Percentiles rank a stretch among this genome's conserved stretches.
These are phyloP conservation scores for Pygoscelis antarcticus DNA, from an alignment of 2,113 vertebrate genomes.

Conservation along the genomic window DNA sequence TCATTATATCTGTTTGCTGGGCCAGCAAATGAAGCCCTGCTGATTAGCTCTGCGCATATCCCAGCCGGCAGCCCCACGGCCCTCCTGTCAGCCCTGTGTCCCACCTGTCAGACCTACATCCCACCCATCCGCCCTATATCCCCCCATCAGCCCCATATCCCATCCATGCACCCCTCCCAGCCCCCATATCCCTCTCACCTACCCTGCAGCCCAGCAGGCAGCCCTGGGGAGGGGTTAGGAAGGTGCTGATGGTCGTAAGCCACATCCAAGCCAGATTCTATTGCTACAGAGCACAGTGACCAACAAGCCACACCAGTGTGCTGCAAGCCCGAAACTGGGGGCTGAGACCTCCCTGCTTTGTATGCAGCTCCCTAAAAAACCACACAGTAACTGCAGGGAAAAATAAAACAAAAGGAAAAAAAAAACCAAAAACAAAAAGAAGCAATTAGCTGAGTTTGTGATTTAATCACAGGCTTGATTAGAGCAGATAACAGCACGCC, in stretches of 20 bases:
- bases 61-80: background rate
- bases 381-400: background rate
- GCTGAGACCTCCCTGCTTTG: background rate
- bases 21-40: background rate
- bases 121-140: background rate
- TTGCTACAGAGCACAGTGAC: background rate
- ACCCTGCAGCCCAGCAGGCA: background rate
- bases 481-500: background rate
- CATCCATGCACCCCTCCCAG: background rate
- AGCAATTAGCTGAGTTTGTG: background rate
- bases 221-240: background rate
- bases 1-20: background rate
- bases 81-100: background rate
- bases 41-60: background rate
- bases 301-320: background rate
- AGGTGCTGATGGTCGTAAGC: background rate
- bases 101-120: background rate
- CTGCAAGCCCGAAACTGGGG: accelerated
- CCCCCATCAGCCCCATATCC: background rate
- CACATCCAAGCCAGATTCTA: background rate
- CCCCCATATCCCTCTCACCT: background rate
- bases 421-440: accelerated
- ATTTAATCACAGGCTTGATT: background rate
- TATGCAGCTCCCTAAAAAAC: background rate
- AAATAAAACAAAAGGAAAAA: background rate